Conservation (phyloP, 2,113 vertebrate genomes). For the Oenanthe oenanthe region DNA sequence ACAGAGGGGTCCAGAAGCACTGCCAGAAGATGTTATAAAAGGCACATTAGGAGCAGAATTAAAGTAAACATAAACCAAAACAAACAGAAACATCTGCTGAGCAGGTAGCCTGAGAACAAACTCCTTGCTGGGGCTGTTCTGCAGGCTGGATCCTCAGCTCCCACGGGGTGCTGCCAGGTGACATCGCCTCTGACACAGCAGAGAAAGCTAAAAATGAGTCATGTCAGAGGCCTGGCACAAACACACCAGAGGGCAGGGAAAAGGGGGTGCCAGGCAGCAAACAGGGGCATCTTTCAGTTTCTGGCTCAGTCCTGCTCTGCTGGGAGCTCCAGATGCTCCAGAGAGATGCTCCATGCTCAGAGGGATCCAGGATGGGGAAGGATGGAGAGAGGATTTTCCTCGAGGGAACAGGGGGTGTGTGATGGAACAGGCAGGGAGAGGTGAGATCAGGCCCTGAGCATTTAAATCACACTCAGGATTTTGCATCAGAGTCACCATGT, state of each 20-base stretch:
- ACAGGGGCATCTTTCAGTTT: not conserved
- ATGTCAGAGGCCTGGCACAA: not conserved
- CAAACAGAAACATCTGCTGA: slow-evolving; percentile 52
- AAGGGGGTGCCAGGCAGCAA: not conserved
- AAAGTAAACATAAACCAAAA: slow-evolving; percentile 28
- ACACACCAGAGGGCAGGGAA: not conserved
- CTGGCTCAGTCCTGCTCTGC: not conserved
- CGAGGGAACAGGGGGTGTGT: not conserved
- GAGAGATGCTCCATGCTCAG: accelerated
- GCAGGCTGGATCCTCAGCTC: not conserved
- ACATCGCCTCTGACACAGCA: not conserved
- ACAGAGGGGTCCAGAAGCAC: not conserved
- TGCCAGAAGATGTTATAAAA: slow-evolving; percentile 49
- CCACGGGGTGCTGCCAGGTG: not conserved
- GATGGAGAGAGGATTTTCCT: not conserved
- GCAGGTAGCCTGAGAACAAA: slow-evolving; percentile 51
- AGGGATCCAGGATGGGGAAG: not conserved
- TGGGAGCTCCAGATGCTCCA: not conserved
- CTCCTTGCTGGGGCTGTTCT: not conserved
- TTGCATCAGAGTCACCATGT: accelerated
- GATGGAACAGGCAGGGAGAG: not conserved
- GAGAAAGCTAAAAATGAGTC: not conserved
- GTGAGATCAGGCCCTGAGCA: not conserved
- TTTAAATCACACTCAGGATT: not conserved
- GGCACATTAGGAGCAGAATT: slow-evolving; percentile 39